Percentiles rank a stretch among this genome's conserved stretches.
Evolutionary conservation across 2,113 vertebrate species (phyloP).

Genomic region (Dascyllus trimaculatus): DNA sequence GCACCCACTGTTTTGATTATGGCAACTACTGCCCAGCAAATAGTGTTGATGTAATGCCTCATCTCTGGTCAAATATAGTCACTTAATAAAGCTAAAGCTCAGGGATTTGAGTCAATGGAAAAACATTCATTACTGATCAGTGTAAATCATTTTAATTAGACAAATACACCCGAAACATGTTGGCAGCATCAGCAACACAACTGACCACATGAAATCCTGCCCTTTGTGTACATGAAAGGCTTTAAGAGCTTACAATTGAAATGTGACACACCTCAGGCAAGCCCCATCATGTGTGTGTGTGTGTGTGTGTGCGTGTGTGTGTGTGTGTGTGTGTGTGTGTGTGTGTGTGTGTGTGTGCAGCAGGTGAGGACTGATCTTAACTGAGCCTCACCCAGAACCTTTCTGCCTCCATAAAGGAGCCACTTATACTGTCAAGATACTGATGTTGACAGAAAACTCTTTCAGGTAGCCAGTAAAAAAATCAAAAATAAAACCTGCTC

Average conservation of each 20-base stretch:
- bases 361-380: slow-evolving; percentile 52
- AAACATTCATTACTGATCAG: neutral
- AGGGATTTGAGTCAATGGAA: slow-evolving; percentile 13
- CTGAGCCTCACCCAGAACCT: slow-evolving; percentile 41
- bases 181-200: neutral
- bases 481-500: neutral
- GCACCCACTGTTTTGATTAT: neutral
- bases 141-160: slow-evolving; percentile 2
- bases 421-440: slow-evolving; percentile 1
- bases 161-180: neutral
- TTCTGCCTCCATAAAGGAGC: slow-evolving; percentile 39
- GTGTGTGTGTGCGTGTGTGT: slow-evolving; percentile 29
- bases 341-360: slow-evolving; percentile 15
- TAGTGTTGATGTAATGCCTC: slow-evolving; percentile 10
- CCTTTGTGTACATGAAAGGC: neutral
- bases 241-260: neutral
- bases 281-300: slow-evolving; percentile 36
- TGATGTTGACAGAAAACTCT: slow-evolving; percentile 38
- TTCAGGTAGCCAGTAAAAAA: neutral
- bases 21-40: slow-evolving; percentile 5
- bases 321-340: slow-evolving; percentile 8
- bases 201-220: neutral
- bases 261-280: slow-evolving; percentile 31
- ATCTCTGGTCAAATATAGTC: slow-evolving; percentile 9
- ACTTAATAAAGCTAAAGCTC: slow-evolving; percentile 3